Base-by-base conservation (phyloP, 2,797 vertebrate genomes). In the Buphagus erythrorhynchus region DNA sequence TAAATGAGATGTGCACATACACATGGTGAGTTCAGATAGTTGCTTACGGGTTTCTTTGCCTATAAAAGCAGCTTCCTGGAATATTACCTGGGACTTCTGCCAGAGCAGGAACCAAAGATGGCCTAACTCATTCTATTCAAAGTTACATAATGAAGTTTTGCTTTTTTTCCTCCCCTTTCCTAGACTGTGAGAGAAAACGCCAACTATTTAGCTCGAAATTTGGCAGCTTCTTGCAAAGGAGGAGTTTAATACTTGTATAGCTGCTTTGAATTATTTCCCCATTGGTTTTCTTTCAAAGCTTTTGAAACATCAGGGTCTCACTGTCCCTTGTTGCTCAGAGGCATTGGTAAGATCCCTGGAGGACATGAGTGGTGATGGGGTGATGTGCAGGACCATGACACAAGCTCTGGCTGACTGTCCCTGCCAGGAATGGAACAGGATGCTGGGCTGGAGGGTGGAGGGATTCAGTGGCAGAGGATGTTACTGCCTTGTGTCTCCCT, bases 21-120 rank as follows among this genome's bases (percentile, higher is more conserved):
- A 6, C 71, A 8, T 4, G 54, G 54, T 1, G 17, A 74, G 75
- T 57, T 26, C 51, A 59, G 88, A 67, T 28, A 61, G 81, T 55
- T 74, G 59, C 75, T 89, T 74, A 58, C 1, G 0, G 16, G 52
- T 49, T 65, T 58, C 80, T 90, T 38, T 48, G 49, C 48, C 72
- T 93, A 29, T 42, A 79, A 92, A 93, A 71, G 61, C 49, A 38
- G 46, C 46, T 86, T 94, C 92, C 94, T 92, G 88, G 72, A 93
- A 94, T 82, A 93, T 66, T 74, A 90, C 68, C 71, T 71, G 87
- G 93, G 91, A 80, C 62, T 82, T 80, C 73, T 96, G 93, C 91
- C 91, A 93, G 69, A 63, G 29, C 42, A 78, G 75, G 67, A 78
- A 73, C 89, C 76, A 94, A 73, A 94, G 65, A 75, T 78, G 85